Conservation (phyloP, 1,140 invertebrate species). For the Ladona fulva region DNA sequence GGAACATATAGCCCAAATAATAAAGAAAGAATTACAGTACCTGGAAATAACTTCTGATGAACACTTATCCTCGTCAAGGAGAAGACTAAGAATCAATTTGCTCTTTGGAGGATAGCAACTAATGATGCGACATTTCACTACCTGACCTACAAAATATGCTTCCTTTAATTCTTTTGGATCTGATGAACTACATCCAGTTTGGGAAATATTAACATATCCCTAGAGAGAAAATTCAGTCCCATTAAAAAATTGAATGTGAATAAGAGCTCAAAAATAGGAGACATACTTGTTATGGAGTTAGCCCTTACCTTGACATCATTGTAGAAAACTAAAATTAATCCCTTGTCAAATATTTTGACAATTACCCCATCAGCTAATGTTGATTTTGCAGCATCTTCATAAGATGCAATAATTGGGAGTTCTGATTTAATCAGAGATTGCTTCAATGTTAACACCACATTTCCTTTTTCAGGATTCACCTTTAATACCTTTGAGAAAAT, state of each 20-base stretch:
- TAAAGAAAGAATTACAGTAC: not conserved
- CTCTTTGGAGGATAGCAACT: not conserved
- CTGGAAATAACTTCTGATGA: not conserved
- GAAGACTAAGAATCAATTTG: not conserved
- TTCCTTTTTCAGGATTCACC: slow-evolving; percentile 11
- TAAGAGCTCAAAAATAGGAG: not conserved
- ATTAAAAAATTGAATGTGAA: not conserved
- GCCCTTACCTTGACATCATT: slow-evolving; percentile 3
- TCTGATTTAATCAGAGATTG: slow-evolving; percentile 13
- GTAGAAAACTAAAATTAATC: slow-evolving; percentile 17
- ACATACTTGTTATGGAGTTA: not conserved
- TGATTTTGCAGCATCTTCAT: slow-evolving; percentile 8
- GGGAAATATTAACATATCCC: not conserved
- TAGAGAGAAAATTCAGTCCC: not conserved
- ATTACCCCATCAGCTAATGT: slow-evolving; percentile 12
- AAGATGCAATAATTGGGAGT: not conserved
- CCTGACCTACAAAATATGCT: not conserved
- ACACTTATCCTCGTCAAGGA: not conserved
- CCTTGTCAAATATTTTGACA: not conserved
- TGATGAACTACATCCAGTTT: not conserved
- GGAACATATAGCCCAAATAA: too few relatives aligned
- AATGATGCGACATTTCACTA: not conserved
- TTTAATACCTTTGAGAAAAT: not conserved
- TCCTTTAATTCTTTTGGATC: not conserved
- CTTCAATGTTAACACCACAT: slow-evolving; percentile 16